phyloP scores from a whole-genome alignment of 2,113 vertebrate species.

The Platysternon megacephalum region DNA sequence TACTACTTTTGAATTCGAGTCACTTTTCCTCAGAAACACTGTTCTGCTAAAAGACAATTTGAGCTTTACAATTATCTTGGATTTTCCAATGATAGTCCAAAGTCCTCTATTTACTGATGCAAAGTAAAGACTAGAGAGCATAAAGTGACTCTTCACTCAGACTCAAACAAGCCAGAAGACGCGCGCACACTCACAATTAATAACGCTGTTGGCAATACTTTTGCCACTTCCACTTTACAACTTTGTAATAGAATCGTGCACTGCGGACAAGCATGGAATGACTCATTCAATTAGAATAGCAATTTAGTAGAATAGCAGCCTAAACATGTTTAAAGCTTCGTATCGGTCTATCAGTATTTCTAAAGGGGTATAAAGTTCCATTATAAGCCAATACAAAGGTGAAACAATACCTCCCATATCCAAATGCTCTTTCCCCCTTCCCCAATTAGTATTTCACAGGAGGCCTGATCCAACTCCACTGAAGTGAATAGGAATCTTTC shows the following conservation, averaged over 20 bases:
- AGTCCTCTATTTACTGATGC: not conserved
- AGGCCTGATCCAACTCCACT: not conserved
- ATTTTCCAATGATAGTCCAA: not conserved
- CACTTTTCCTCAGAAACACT: not conserved
- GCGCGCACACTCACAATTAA: not conserved
- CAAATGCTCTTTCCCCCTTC: not conserved
- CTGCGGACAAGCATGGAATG: not conserved
- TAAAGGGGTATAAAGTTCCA: not conserved
- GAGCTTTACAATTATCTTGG: not conserved
- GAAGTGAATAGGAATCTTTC: not conserved
- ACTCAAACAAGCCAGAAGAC: not conserved
- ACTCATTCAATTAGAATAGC: not conserved
- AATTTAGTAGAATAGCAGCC: not conserved
- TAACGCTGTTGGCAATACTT: not conserved
- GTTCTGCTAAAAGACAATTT: not conserved
- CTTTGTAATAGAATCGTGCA: not conserved
- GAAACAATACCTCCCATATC: not conserved
- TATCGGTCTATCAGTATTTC: rapidly evolving
- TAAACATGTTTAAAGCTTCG: not conserved
- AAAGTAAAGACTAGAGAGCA: not conserved
- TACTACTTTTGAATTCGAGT: not conserved
- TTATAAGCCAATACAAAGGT: not conserved
- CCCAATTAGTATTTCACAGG: not conserved
- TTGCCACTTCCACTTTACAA: not conserved
- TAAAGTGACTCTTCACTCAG: not conserved